Evolutionary conservation across 2,888 invertebrate species (phyloP).

Genomic region (Hesperia comma): DNA sequence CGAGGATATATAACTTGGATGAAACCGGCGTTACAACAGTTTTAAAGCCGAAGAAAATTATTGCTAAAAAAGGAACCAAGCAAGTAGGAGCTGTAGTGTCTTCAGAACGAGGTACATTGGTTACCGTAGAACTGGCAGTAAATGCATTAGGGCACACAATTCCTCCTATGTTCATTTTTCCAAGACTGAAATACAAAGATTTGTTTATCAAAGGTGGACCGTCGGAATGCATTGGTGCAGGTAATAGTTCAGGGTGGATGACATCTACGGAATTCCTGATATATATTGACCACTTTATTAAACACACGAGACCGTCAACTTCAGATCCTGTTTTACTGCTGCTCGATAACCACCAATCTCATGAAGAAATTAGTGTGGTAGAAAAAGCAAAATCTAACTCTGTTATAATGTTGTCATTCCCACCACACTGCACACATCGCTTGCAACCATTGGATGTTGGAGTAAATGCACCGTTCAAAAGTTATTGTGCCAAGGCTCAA

Average conservation of each 20-base stretch:
- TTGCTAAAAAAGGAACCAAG: not conserved
- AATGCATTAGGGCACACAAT: not conserved
- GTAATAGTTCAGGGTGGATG: not conserved
- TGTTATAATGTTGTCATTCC: slow-evolving; percentile 37
- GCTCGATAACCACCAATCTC: not conserved
- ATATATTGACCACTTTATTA: not conserved
- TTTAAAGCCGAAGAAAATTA: not conserved
- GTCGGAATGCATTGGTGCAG: not conserved
- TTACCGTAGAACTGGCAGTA: not conserved
- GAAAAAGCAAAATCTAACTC: slow-evolving; percentile 37
- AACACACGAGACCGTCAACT: not conserved
- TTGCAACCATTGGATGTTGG: slow-evolving; percentile 45
- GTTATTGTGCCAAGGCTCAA: slow-evolving; percentile 41
- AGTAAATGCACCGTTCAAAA: slow-evolving; percentile 43
- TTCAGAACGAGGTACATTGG: not conserved
- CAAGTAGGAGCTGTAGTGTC: not conserved
- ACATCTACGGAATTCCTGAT: slow-evolving; percentile 1
- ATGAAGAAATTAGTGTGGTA: not conserved
- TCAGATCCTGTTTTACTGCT: not conserved
- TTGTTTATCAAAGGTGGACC: not conserved
- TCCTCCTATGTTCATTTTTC: not conserved
- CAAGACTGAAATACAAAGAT: slow-evolving; percentile 1
- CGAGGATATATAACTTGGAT: not conserved
- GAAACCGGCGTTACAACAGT: not conserved
- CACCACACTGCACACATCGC: slow-evolving; percentile 38